Evolutionary conservation across 2,113 vertebrate genomes (phyloP).

Genomic region (Capreolus pygargus): DNA sequence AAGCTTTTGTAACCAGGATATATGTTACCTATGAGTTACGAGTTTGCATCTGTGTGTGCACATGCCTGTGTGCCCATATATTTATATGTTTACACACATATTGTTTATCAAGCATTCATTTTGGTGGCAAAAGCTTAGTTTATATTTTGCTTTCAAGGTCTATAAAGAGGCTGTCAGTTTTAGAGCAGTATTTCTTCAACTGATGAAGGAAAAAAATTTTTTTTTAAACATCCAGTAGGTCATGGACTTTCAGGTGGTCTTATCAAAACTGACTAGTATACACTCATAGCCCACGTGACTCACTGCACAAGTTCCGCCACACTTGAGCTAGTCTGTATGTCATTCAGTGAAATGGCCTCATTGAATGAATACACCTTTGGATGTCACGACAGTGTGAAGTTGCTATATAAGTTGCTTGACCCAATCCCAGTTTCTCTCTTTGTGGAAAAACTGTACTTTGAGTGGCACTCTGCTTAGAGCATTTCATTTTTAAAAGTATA

Average conservation of each 20-base stretch:
- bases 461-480: not conserved
- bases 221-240: not conserved
- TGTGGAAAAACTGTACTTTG: not conserved
- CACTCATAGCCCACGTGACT: not conserved
- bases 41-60: not conserved
- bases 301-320: not conserved
- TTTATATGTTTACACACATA: not conserved
- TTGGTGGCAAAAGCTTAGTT: not conserved
- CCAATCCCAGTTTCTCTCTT: not conserved
- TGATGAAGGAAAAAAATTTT: not conserved
- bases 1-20: constrained; percentile 19
- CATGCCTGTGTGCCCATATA: not conserved
- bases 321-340: not conserved
- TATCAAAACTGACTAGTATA: not conserved
- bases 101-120: not conserved
- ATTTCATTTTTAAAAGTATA: not conserved
- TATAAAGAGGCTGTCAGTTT: not conserved
- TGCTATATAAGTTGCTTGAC: not conserved
- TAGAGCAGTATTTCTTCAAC: not conserved
- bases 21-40: not conserved
- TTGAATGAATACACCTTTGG: not conserved
- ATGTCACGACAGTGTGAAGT: not conserved
- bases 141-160: constrained; percentile 20
- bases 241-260: not conserved
- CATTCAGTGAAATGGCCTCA: not conserved